A percentile compares a stretch with the other conserved stretches of the same genome.
Conservation (phyloP, 2,888 invertebrate species). For the Ephialtes manifestator region DNA sequence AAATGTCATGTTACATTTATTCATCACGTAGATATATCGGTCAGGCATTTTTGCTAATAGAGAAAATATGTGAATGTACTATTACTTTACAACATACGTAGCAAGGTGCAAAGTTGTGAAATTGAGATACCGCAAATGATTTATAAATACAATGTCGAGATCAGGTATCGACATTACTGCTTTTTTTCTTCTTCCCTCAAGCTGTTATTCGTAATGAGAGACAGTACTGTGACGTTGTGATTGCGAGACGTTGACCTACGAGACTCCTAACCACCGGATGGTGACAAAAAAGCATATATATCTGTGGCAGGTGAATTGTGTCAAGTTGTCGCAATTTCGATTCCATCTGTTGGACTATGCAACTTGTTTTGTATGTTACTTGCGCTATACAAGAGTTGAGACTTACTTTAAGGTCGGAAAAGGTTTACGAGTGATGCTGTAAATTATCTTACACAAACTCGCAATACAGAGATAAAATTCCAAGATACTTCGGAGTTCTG, state of each 20-base stretch:
- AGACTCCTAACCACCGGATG: slow-evolving; percentile 14
- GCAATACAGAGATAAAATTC: background rate
- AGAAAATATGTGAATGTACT: slow-evolving; percentile 1
- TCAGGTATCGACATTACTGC: background rate
- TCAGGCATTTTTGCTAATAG: background rate
- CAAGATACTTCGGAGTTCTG: too few relatives aligned
- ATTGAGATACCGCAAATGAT: background rate
- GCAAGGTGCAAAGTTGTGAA: slow-evolving; percentile 4
- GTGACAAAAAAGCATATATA: slow-evolving; percentile 9
- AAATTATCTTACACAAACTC: background rate
- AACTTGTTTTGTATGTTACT: slow-evolving; percentile 26
- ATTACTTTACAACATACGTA: background rate
- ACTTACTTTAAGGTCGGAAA: background rate
- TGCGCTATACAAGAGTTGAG: background rate
- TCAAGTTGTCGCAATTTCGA: slow-evolving; percentile 38
- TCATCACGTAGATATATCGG: background rate
- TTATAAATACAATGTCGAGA: background rate
- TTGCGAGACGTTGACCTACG: slow-evolving; percentile 31
- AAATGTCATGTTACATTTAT: slow-evolving; percentile 5
- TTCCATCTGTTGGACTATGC: background rate
- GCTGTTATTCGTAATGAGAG: background rate
- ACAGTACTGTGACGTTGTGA: background rate
- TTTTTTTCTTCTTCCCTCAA: slow-evolving; percentile 21
- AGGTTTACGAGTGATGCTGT: background rate
- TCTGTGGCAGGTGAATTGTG: slow-evolving; percentile 7